Evolutionary conservation across 1,140 invertebrate genomes (phyloP).

Genomic region (Bombus picipes): DNA sequence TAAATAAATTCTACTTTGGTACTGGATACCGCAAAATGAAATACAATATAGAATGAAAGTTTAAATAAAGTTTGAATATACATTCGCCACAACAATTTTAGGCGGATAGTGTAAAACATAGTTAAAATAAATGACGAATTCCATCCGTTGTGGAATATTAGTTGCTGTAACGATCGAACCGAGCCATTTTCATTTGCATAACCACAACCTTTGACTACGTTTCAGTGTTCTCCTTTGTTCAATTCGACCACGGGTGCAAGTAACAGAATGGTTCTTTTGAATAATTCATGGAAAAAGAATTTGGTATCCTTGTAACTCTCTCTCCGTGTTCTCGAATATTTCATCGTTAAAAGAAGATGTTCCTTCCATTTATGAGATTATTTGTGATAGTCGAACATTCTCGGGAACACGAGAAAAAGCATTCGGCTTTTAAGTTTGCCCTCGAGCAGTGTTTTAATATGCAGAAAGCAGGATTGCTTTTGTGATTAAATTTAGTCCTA

Average conservation of each 20-base stretch:
- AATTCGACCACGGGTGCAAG: neutral
- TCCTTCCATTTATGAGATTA: slow-evolving; percentile 17
- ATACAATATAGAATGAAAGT: too few relatives aligned
- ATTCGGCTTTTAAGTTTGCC: neutral
- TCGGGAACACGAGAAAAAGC: neutral
- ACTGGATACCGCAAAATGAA: too few relatives aligned
- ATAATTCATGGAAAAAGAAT: slow-evolving; percentile 47
- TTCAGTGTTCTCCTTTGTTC: slow-evolving; percentile 30
- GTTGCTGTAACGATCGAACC: slow-evolving; percentile 42
- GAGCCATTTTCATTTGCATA: slow-evolving; percentile 50
- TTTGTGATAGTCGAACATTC: neutral
- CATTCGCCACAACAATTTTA: neutral
- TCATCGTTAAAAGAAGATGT: neutral
- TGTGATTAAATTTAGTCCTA: neutral
- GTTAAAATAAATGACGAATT: slow-evolving; percentile 42
- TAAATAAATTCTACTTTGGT: too few relatives aligned
- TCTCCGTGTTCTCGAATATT: neutral
- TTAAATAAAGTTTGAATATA: too few relatives aligned
- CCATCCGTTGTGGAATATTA: neutral
- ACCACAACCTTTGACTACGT: slow-evolving; percentile 43
- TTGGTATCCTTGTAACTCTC: neutral
- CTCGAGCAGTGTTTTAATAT: slow-evolving; percentile 4
- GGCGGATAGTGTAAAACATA: neutral
- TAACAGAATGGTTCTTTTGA: slow-evolving; percentile 22
- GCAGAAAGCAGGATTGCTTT: slow-evolving; percentile 4